Evolutionary conservation across 2,113 vertebrate species (phyloP).

Genomic region (Vulpes ferrilata): DNA sequence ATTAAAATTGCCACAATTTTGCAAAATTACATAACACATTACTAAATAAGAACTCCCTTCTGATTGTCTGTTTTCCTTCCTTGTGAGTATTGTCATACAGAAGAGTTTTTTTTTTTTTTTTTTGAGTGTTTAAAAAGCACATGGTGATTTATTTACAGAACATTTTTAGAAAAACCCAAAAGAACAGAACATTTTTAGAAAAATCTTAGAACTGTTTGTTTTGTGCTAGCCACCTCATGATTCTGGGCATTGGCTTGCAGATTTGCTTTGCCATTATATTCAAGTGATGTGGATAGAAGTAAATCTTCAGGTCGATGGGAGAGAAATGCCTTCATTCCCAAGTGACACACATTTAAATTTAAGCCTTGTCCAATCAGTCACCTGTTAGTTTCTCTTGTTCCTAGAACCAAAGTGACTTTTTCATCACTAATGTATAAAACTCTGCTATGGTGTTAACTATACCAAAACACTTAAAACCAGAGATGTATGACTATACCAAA

Average conservation of each 20-base stretch:
- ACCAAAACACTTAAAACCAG: background rate
- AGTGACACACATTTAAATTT: conserved; percentile 13
- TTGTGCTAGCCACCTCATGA: background rate
- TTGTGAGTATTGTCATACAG: conserved; percentile 32
- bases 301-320: background rate
- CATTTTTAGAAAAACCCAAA: conserved; percentile 3
- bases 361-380: background rate
- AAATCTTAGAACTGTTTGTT: background rate
- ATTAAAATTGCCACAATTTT: conserved; percentile 13
- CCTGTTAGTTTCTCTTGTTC: background rate
- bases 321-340: background rate
- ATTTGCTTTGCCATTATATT: background rate
- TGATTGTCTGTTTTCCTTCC: background rate
- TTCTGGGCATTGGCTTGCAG: background rate
- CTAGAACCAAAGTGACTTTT: background rate
- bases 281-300: background rate
- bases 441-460: background rate
- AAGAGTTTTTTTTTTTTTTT: background rate
- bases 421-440: background rate
- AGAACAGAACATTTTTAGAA: background rate
- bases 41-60: background rate
- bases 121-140: background rate
- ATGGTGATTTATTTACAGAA: background rate
- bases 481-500: background rate
- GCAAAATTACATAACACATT: background rate